Evolutionary conservation across 1,140 invertebrate species (phyloP).

Genomic region (Nasonia giraulti): DNA sequence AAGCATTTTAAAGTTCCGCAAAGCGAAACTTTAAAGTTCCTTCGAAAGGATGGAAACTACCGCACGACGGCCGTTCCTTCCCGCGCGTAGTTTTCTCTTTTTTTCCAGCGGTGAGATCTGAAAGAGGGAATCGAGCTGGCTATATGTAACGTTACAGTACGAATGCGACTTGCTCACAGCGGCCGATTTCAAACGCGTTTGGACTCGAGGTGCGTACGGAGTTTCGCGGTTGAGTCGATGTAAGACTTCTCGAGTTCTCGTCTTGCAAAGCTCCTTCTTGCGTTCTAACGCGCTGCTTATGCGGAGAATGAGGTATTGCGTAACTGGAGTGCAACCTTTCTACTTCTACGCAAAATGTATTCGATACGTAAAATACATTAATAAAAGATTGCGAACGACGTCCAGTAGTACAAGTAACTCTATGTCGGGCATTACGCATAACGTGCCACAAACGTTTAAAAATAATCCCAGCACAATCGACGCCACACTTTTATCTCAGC

Average conservation of each 20-base stretch:
- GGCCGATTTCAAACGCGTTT: neutral
- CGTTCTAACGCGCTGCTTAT: neutral
- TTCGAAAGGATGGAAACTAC: neutral
- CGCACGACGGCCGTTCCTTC: neutral
- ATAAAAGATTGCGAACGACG: no score
- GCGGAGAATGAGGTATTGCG: neutral
- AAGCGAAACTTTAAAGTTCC: slow-evolving; percentile 41
- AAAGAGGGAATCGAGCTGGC: neutral
- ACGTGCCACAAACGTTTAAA: neutral
- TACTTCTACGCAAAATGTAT: no score
- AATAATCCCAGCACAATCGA: neutral
- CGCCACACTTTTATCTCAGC: neutral
- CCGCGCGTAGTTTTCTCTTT: neutral
- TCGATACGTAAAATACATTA: no score
- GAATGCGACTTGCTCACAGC: neutral
- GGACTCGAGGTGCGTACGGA: neutral
- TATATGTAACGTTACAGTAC: neutral
- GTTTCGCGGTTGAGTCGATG: neutral
- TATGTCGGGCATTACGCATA: no score
- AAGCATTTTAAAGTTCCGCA: slow-evolving; percentile 32
- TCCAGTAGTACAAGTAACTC: no score
- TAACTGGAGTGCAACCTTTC: neutral
- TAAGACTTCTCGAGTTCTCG: neutral
- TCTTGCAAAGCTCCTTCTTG: neutral
- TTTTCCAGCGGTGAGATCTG: neutral